Percentiles rank a stretch among this genome's conserved stretches.
phyloP scores from a whole-genome alignment of 92 coral and sea anemone species.

The Phenganax subtilis region DNA sequence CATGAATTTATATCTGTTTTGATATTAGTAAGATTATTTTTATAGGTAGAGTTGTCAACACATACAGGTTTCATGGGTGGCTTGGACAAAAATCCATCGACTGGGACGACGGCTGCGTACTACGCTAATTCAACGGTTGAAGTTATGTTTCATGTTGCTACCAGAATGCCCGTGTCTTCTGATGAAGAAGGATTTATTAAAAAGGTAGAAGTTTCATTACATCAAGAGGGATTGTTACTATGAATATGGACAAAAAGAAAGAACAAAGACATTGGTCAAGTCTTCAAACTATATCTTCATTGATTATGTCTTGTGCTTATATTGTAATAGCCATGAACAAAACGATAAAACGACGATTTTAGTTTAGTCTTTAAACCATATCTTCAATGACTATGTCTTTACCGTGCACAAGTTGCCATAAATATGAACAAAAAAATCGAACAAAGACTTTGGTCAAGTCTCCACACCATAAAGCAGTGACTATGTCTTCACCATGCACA shows the following conservation, averaged over 20 bases:
- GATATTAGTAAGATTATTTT: neutral
- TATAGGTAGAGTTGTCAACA: constrained; percentile 88
- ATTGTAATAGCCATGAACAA: too few relatives aligned
- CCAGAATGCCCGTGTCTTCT: constrained; percentile 86
- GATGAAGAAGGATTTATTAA: constrained; percentile 84
- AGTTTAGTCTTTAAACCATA: too few relatives aligned
- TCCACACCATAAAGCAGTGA: too few relatives aligned
- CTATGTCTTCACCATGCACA: too few relatives aligned
- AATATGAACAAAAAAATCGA: too few relatives aligned
- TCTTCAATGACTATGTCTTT: too few relatives aligned
- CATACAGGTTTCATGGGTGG: constrained; percentile 98
- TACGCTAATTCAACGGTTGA: constrained; percentile 83
- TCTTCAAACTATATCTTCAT: too few relatives aligned
- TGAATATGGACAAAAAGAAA: neutral
- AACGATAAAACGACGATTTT: too few relatives aligned
- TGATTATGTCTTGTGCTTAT: too few relatives aligned
- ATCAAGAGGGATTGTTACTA: neutral
- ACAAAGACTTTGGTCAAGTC: too few relatives aligned
- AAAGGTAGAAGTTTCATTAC: constrained; percentile 51
- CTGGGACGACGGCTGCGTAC: constrained; percentile 93
- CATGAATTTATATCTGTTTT: neutral
- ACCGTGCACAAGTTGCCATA: too few relatives aligned
- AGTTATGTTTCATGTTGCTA: constrained; percentile 90
- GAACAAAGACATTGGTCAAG: neutral
- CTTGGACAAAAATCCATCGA: constrained; percentile 83